A percentile compares a stretch with the other conserved stretches of the same genome.
These are phyloP conservation scores for Prorops nasuta DNA, from an alignment of 1,140 invertebrate genomes.

Conservation along the genomic window DNA sequence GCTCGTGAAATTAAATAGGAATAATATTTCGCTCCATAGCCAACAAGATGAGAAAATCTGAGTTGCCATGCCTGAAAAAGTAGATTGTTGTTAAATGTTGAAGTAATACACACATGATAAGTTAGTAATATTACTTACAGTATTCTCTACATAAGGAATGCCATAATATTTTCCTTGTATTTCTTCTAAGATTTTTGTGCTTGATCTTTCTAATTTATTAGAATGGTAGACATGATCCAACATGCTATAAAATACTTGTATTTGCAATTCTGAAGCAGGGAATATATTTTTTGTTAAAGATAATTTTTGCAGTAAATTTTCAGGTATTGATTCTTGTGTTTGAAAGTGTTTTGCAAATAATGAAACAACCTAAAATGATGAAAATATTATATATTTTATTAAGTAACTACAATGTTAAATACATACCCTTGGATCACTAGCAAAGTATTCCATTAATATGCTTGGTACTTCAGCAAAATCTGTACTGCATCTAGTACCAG, in stretches of 20 bases:
- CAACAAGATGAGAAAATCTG: conserved; percentile 93
- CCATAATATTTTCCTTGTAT: conserved; percentile 84
- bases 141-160: conserved; percentile 83
- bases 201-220: conserved; percentile 57
- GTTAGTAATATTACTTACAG: conserved; percentile 59
- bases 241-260: conserved; percentile 71
- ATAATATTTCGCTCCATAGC: conserved; percentile 98
- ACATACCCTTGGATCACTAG: conserved; percentile 78
- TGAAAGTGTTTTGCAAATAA: conserved; percentile 90
- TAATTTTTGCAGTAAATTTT: conserved; percentile 72
- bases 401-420: not conserved
- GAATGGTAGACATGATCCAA: conserved; percentile 90
- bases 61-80: conserved; percentile 84
- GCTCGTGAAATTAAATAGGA: conserved; percentile 94
- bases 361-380: conserved; percentile 53
- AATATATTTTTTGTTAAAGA: conserved; percentile 85
- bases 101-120: conserved; percentile 11
- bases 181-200: conserved; percentile 77
- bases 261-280: conserved; percentile 85
- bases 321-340: conserved; percentile 81
- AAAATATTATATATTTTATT: conserved; percentile 7
- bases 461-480: conserved; percentile 99
- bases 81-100: conserved; percentile 13
- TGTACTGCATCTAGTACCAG: conserved; percentile 93
- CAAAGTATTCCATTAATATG: conserved; percentile 98